Evolutionary conservation across 2,113 vertebrate genomes (phyloP).

Genomic region (Otolemur garnettii): DNA sequence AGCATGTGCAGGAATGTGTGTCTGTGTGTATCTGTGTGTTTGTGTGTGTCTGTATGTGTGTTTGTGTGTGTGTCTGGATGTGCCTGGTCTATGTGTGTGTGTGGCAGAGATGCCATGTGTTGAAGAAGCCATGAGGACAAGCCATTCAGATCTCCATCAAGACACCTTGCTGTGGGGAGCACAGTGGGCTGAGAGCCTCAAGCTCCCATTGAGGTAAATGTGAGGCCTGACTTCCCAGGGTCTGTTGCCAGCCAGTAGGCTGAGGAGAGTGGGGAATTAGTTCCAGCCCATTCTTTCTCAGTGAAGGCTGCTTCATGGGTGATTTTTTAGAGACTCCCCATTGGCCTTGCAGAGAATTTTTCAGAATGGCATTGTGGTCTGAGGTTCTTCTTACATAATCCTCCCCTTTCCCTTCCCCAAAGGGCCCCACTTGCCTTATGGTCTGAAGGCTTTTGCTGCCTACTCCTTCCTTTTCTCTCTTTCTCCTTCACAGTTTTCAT

Average conservation of each 20-base stretch:
- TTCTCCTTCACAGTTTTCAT: background rate
- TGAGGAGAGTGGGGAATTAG: too few species aligned
- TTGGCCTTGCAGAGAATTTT: background rate
- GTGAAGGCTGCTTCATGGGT: background rate
- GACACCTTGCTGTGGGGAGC: background rate
- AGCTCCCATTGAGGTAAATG: background rate
- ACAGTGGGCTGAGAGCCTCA: background rate
- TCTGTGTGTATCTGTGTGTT: background rate
- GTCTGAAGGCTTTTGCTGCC: too few species aligned
- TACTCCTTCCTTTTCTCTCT: fast-evolving
- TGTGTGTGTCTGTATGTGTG: background rate
- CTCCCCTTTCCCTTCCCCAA: background rate
- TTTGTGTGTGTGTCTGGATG: background rate
- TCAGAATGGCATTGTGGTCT: background rate
- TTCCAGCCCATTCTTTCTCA: background rate
- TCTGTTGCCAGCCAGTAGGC: background rate
- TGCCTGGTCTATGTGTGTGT: background rate
- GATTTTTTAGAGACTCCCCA: background rate
- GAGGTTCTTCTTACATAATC: background rate
- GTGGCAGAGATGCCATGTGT: fast-evolving
- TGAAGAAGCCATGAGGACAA: background rate
- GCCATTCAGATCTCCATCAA: background rate
- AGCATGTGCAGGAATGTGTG: background rate
- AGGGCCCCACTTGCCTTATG: background rate
- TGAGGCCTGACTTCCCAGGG: fast-evolving